Percentiles rank a stretch among this genome's conserved stretches.
These are phyloP conservation scores for Pseudorhiza aurosa DNA, from an alignment of 30 jellyfish, hydroid and myxozoan species.

Conservation along the genomic window DNA sequence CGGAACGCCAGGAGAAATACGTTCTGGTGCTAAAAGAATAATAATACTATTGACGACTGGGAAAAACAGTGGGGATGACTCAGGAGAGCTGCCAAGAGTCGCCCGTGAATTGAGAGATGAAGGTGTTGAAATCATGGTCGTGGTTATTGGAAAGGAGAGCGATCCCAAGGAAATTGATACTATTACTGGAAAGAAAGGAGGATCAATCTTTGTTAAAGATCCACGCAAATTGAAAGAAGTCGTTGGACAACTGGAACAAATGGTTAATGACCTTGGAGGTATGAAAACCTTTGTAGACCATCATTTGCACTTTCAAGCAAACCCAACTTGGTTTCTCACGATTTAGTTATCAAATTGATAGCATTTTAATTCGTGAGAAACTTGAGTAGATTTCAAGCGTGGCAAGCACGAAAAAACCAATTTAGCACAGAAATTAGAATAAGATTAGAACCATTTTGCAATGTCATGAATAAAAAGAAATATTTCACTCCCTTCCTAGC, in stretches of 20 bases:
- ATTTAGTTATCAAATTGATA: too few relatives aligned
- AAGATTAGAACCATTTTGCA: too few relatives aligned
- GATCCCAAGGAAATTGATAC: slow-evolving; percentile 42
- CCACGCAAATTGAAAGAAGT: slow-evolving; percentile 17
- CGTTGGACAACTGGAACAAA: slow-evolving; percentile 39
- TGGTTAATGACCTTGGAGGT: slow-evolving; percentile 30
- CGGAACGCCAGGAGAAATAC: slow-evolving; percentile 15
- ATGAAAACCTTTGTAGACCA: too few relatives aligned
- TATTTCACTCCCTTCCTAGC: slow-evolving; percentile 9
- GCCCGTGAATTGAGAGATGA: slow-evolving; percentile 50
- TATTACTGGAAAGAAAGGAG: slow-evolving; percentile 28
- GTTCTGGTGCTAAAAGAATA: slow-evolving; percentile 47
- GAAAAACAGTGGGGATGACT: slow-evolving; percentile 55
- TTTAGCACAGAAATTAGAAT: too few relatives aligned
- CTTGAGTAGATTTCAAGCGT: too few relatives aligned
- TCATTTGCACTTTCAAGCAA: too few relatives aligned
- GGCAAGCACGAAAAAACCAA: too few relatives aligned
- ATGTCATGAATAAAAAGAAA: too few relatives aligned
- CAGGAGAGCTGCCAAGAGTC: slow-evolving; percentile 58
- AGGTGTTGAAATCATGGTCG: slow-evolving; percentile 66
- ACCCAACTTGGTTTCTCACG: too few relatives aligned
- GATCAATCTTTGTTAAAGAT: slow-evolving; percentile 8
- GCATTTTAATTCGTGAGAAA: too few relatives aligned
- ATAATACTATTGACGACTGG: slow-evolving; percentile 76
- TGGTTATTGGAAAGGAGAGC: slow-evolving; percentile 64